Evolutionary conservation across 2,888 invertebrate genomes (phyloP), one percentile per base, ranked within the genome.

Genomic region (Ceratothoa steindachneri): DNA sequence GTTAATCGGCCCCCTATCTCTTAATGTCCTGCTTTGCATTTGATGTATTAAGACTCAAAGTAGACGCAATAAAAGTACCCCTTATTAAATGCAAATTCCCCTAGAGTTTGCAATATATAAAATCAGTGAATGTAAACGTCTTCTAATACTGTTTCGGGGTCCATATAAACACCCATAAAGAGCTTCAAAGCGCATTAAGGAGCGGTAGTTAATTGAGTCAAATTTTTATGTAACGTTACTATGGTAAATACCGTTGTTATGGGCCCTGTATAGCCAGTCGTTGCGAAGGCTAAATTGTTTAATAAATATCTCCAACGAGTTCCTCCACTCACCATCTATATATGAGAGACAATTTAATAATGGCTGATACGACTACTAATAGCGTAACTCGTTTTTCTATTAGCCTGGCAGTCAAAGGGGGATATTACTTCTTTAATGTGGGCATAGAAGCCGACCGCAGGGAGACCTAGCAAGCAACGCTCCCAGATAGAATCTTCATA

Each of bases 301-400:
- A 24, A 60, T 60, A 60, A 60, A 60, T 60, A 60, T 60, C n/a
- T 60, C 24, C 24, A 7, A 60, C n/a, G n/a, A 15, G 41, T 41
- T 41, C 15, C 41, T 15, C 41, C 22, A n/a, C 24, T 60, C 24
- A 60, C 27, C 27, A 24, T n/a, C 22, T n/a, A 22, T 24, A 60
- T 24, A n/a, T n/a, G n/a, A n/a, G n/a, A n/a, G n/a, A 60, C 60
- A 60, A 60, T 60, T 60, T 60, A 60, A 60, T 60, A 60, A 60
- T 60, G 24, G 60, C 60, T 60, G 60, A 60, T 60, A 24, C 24
- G 60, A 24, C n/a, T 60, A 60, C 60, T 60, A 60, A 60, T 60
- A 60, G 60, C n/a, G 60, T 22, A 60, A 60, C 22, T 60, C 60
- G 22, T 60, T 60, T 60, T 60, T 60, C 60, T 60, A 60, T 60